phyloP scores from a whole-genome alignment of 1,140 invertebrate genomes.

The Aphis craccivora region DNA sequence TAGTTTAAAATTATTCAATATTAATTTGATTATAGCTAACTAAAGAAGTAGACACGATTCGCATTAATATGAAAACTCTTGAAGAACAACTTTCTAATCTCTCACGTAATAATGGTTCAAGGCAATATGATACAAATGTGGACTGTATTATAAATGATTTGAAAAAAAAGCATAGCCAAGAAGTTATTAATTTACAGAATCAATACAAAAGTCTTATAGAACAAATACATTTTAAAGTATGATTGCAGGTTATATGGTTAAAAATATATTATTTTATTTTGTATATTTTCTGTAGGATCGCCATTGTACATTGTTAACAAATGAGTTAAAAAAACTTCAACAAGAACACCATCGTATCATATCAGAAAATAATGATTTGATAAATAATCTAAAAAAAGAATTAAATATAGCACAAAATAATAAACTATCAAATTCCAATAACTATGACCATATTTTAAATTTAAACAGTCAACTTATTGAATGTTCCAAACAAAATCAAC shows the following conservation, averaged over 20 bases:
- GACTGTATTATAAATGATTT: slow-evolving; percentile 38
- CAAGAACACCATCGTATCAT: slow-evolving; percentile 36
- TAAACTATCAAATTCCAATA: background rate
- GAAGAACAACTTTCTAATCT: slow-evolving; percentile 44
- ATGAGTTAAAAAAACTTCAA: slow-evolving; percentile 35
- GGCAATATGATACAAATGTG: slow-evolving; percentile 51
- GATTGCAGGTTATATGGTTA: background rate
- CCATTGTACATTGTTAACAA: slow-evolving; percentile 34
- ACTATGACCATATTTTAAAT: slow-evolving; percentile 2
- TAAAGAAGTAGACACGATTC: slow-evolving; percentile 44
- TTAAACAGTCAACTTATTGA: slow-evolving; percentile 45
- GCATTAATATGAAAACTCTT: slow-evolving; percentile 34
- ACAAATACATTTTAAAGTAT: slow-evolving; percentile 47
- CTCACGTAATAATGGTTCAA: slow-evolving; percentile 36
- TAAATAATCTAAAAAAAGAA: slow-evolving; percentile 29
- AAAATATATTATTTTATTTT: background rate
- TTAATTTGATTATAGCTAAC: slow-evolving; percentile 38
- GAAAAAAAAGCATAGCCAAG: slow-evolving; percentile 44
- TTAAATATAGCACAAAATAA: background rate
- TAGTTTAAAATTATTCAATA: background rate
- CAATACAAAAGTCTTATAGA: slow-evolving; percentile 37
- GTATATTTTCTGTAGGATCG: slow-evolving; percentile 25
- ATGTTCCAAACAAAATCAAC: slow-evolving; percentile 49
- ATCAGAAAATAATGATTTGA: slow-evolving; percentile 37
- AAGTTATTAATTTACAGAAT: slow-evolving; percentile 38